Evolutionary conservation across 2,888 invertebrate genomes (phyloP).

Genomic region (Odontothrips loti): DNA sequence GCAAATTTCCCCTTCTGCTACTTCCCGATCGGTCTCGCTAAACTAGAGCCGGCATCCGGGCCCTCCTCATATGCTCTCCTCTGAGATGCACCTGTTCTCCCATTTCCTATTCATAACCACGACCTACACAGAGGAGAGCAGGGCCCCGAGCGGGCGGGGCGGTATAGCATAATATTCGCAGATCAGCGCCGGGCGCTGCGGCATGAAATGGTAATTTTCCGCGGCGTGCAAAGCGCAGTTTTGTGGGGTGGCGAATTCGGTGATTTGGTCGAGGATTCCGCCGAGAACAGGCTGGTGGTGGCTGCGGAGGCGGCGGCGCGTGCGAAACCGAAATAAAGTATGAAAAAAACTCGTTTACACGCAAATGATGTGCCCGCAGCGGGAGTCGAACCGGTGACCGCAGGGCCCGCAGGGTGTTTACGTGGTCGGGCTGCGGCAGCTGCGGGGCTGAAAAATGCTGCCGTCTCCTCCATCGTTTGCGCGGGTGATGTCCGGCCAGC

Average conservation of each 20-base stretch:
- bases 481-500: not conserved
- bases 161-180: not conserved
- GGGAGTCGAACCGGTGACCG: not conserved
- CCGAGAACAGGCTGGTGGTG: not conserved
- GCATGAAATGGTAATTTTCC: not conserved
- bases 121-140: not conserved
- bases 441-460: not conserved
- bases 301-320: not conserved
- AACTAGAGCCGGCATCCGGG: not conserved
- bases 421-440: not conserved
- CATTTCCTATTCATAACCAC: not conserved
- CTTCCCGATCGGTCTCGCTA: too few relatives aligned
- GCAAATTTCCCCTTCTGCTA: too few relatives aligned
- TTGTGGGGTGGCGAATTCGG: not conserved
- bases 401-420: not conserved
- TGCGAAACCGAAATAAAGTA: not conserved
- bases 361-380: not conserved
- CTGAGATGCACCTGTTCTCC: not conserved
- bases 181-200: not conserved
- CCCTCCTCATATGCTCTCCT: not conserved
- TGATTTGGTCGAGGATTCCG: not conserved
- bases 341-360: not conserved
- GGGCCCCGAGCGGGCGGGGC: not conserved
- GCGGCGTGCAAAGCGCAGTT: too few relatives aligned
- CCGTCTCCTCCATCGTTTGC: not conserved